Evolutionary conservation across 2,888 invertebrate genomes (phyloP).

Genomic region (Dasypogon diadema): DNA sequence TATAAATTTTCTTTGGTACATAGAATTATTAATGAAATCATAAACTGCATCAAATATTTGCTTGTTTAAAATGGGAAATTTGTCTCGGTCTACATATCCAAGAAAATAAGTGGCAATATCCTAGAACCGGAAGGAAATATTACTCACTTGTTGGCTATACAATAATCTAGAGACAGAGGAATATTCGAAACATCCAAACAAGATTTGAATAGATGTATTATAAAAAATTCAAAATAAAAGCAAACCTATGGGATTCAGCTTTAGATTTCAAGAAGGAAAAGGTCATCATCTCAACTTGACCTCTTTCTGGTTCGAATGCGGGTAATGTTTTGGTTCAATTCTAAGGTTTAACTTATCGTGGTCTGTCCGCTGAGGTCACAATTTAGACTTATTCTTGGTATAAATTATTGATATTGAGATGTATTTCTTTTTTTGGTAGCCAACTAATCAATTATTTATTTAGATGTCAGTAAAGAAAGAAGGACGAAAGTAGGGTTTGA

Average conservation of each 20-base stretch:
- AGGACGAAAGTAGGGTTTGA: background rate
- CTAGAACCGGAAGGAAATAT: too few species aligned
- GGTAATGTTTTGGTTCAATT: background rate
- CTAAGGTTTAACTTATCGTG: too few species aligned
- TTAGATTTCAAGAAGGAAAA: too few species aligned
- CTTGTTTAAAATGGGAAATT: too few species aligned
- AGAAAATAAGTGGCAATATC: too few species aligned
- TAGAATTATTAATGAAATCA: background rate
- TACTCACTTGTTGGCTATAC: background rate
- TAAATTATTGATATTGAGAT: background rate
- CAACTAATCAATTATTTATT: background rate
- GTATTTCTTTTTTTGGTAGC: background rate
- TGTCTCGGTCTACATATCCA: too few species aligned
- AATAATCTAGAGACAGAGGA: background rate
- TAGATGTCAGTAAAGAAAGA: background rate
- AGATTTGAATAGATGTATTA: background rate
- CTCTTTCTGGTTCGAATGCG: background rate
- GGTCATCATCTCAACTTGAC: background rate
- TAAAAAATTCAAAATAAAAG: background rate
- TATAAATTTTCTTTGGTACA: background rate
- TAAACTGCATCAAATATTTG: too few species aligned
- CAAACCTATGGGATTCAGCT: too few species aligned
- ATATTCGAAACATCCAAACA: too few species aligned
- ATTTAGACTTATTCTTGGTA: too few species aligned
- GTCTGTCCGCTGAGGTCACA: too few species aligned